Evolutionary conservation across 2,113 vertebrate species (phyloP).

Genomic region (Pao palembangensis): DNA sequence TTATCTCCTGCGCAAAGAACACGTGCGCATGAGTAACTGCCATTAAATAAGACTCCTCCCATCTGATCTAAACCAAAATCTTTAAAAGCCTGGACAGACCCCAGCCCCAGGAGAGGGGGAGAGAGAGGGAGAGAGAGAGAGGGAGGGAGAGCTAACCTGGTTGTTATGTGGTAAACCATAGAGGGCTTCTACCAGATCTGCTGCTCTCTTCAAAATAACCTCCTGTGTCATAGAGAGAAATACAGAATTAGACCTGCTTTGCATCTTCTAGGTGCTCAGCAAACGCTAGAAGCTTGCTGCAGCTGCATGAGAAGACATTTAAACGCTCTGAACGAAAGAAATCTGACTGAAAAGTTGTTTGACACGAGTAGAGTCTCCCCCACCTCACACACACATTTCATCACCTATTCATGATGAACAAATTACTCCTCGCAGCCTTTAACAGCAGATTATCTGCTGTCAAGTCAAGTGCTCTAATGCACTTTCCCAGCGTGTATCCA

Average conservation of each 20-base stretch:
- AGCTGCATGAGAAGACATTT: neutral
- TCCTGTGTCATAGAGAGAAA: conserved; percentile 72
- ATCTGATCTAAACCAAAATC: no score
- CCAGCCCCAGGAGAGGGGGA: neutral
- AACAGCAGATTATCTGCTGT: conserved; percentile 57
- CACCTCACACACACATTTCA: conserved; percentile 16
- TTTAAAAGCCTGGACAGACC: no score
- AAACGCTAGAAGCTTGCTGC: no score
- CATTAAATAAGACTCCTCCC: no score
- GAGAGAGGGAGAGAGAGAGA: neutral
- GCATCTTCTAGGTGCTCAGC: neutral
- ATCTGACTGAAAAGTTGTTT: conserved; percentile 4
- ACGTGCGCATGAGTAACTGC: neutral
- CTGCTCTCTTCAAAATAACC: conserved; percentile 92
- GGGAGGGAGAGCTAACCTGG: conserved; percentile 77
- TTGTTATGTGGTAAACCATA: conserved; percentile 96
- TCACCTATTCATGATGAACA: conserved; percentile 52
- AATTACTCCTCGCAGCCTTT: conserved; percentile 55
- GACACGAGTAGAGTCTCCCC: neutral
- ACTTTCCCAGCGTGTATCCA: conserved; percentile 7
- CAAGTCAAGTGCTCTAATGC: conserved; percentile 52
- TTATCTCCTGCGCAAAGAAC: conserved; percentile 84
- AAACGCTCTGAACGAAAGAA: neutral
- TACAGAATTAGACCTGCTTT: neutral
- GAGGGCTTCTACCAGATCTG: conserved; percentile 91